Percentiles rank a stretch among this genome's conserved stretches.
These are phyloP conservation scores for Choristoneura fumiferana DNA, from an alignment of 1,140 invertebrate genomes.

Conservation along the genomic window DNA sequence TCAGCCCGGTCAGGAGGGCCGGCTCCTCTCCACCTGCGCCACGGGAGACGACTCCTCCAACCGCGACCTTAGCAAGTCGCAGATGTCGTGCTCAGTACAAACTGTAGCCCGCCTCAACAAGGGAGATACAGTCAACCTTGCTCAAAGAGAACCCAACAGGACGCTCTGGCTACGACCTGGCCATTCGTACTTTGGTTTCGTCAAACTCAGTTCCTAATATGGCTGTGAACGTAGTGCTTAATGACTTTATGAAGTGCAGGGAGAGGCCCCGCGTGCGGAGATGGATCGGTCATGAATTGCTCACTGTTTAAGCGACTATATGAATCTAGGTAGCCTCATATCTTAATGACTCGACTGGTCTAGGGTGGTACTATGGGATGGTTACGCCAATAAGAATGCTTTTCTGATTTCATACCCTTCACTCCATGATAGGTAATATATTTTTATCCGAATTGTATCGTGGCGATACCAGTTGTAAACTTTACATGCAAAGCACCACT, in stretches of 20 bases:
- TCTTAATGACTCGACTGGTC: too few species aligned
- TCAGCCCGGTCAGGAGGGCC: constrained; percentile 32
- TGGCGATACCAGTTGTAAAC: too few species aligned
- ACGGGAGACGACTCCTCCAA: constrained; percentile 53
- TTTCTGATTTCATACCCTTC: too few species aligned
- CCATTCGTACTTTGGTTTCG: constrained; percentile 61
- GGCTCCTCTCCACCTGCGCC: constrained; percentile 49
- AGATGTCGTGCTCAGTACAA: constrained; percentile 62
- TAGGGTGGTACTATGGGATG: too few species aligned
- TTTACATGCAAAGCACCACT: too few species aligned
- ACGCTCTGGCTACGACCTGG: constrained; percentile 58
- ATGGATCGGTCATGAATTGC: too few species aligned
- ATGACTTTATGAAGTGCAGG: background rate
- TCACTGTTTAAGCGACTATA: too few species aligned
- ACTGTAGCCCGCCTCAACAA: constrained; percentile 49
- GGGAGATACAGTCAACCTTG: constrained; percentile 54
- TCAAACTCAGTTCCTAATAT: constrained; percentile 66
- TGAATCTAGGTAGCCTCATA: too few species aligned
- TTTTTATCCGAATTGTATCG: too few species aligned
- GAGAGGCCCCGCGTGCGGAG: too few species aligned
- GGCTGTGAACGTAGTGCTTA: constrained; percentile 41
- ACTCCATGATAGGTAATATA: too few species aligned
- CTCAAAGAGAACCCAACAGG: constrained; percentile 59
- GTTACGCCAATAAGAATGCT: too few species aligned
- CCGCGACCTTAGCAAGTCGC: constrained; percentile 45